phyloP scores from a whole-genome alignment of 2,113 vertebrate genomes.

The Leptocoma aspasia region DNA sequence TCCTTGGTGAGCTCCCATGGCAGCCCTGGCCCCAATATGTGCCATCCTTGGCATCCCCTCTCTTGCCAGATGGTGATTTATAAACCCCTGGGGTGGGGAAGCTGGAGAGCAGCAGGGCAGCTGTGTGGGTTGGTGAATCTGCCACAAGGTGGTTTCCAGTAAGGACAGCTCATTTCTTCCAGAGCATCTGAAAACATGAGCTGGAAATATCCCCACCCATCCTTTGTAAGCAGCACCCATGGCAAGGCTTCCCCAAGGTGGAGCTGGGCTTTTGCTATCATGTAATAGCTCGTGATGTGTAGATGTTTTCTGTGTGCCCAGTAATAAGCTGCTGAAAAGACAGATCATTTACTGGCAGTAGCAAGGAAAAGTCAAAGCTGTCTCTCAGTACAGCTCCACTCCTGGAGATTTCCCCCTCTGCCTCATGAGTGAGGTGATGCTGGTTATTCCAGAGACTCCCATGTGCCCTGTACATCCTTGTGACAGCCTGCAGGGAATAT shows the following conservation, averaged over 20 bases:
- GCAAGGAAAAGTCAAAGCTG: neutral
- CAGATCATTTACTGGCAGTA: neutral
- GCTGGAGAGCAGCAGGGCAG: neutral
- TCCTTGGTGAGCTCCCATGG: neutral
- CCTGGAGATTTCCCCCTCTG: neutral
- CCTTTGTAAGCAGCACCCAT: neutral
- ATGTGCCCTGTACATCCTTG: fast-evolving
- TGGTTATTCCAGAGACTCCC: neutral
- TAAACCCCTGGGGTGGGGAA: neutral
- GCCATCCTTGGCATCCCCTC: fast-evolving
- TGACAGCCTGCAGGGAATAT: neutral
- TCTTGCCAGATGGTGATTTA: neutral
- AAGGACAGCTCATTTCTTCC: neutral
- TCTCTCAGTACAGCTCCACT: neutral
- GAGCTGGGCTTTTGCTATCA: neutral
- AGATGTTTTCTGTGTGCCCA: neutral
- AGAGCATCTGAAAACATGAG: neutral
- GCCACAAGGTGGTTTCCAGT: neutral
- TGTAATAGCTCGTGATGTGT: neutral
- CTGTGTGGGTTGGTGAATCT: fast-evolving
- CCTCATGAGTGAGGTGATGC: neutral
- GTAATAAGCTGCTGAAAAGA: neutral
- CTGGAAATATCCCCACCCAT: neutral
- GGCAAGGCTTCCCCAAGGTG: neutral
- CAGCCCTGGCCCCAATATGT: fast-evolving